phyloP scores from a whole-genome alignment of 2,113 vertebrate genomes.

The Alces alces region DNA sequence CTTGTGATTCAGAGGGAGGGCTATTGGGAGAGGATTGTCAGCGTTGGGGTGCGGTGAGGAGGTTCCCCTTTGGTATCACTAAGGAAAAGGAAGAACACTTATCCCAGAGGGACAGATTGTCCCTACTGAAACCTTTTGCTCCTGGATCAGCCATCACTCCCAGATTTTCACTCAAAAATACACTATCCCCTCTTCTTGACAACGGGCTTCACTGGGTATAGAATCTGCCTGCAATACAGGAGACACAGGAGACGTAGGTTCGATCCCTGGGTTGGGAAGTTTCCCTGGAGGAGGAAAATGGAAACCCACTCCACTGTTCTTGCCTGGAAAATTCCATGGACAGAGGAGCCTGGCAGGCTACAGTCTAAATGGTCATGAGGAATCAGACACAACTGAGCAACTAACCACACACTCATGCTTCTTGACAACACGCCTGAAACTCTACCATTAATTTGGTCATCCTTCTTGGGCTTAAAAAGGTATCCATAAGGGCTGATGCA shows the following conservation, averaged over 20 bases:
- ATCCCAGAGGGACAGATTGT: background rate
- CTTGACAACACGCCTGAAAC: background rate
- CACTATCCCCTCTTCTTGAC: background rate
- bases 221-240: background rate
- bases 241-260: background rate
- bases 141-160: background rate
- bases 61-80: background rate
- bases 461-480: background rate
- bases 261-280: background rate
- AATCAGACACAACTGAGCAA: accelerated
- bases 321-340: background rate
- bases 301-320: background rate
- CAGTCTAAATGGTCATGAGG: background rate
- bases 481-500: background rate
- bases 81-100: background rate
- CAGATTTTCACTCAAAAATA: background rate
- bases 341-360: background rate
- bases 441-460: background rate
- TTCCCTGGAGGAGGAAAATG: background rate
- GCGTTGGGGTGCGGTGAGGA: background rate
- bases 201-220: background rate
- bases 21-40: background rate
- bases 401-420: background rate
- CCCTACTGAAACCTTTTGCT: background rate
- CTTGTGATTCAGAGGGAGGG: background rate